phyloP scores from a whole-genome alignment of 2,113 vertebrate genomes.

The Elanoides forficatus region DNA sequence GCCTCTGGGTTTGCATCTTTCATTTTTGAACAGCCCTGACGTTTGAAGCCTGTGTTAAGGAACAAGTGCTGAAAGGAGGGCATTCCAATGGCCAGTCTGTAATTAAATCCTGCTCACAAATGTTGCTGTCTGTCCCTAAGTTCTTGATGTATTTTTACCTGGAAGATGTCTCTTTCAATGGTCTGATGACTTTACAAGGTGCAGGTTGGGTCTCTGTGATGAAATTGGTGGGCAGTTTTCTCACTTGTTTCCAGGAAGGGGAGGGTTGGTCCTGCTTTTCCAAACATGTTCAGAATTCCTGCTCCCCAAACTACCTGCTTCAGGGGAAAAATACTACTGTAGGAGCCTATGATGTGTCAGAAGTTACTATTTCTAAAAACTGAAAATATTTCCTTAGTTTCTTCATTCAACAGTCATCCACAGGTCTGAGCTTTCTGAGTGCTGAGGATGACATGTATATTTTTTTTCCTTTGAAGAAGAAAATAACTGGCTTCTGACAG shows the following conservation, averaged over 20 bases:
- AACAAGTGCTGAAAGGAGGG: constrained; percentile 16
- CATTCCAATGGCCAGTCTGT: neutral
- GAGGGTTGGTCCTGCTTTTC: neutral
- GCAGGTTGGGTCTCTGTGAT: neutral
- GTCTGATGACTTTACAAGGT: neutral
- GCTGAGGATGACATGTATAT: neutral
- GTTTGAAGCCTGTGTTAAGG: neutral
- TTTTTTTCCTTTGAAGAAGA: neutral
- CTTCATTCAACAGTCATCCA: neutral
- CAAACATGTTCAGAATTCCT: neutral
- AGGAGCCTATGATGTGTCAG: neutral
- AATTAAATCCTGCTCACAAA: constrained; percentile 24
- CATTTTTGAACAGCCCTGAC: neutral
- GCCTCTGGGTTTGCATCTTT: neutral
- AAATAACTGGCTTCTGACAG: neutral
- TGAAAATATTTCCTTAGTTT: neutral
- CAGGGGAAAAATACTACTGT: neutral
- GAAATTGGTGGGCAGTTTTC: neutral
- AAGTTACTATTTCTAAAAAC: neutral
- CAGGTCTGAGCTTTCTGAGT: neutral
- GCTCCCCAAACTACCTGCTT: neutral
- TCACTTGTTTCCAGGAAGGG: neutral
- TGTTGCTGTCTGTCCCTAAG: neutral
- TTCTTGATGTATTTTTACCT: neutral
- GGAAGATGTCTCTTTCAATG: neutral